Percentiles rank a stretch among this genome's conserved stretches.
Conservation (phyloP, 1,140 invertebrate species). For the Melitaea cinxia region DNA sequence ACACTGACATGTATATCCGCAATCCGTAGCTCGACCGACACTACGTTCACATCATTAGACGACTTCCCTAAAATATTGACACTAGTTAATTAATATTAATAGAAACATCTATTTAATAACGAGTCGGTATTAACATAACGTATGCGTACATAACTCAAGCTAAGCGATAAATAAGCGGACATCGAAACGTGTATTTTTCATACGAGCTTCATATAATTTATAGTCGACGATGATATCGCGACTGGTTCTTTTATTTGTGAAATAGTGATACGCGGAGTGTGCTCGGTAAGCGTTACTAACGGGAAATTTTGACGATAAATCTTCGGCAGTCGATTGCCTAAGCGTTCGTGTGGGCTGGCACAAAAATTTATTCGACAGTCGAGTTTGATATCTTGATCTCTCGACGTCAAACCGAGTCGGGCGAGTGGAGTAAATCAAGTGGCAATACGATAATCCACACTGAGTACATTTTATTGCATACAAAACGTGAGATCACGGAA, state of each 20-base stretch:
- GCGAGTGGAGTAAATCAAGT: slow-evolving; percentile 47
- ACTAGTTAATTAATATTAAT: slow-evolving; percentile 65
- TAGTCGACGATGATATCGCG: slow-evolving; percentile 79
- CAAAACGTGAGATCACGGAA: slow-evolving; percentile 42
- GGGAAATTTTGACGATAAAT: slow-evolving; percentile 81
- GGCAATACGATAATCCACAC: slow-evolving; percentile 48
- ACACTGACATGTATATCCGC: slow-evolving; percentile 32
- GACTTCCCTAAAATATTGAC: slow-evolving; percentile 36
- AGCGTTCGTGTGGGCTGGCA: slow-evolving; percentile 75
- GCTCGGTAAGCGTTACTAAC: slow-evolving; percentile 79
- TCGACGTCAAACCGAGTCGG: slow-evolving; percentile 56
- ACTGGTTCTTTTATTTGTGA: slow-evolving; percentile 81
- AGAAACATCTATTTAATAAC: slow-evolving; percentile 59
- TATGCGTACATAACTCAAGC: slow-evolving; percentile 71
- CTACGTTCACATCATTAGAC: slow-evolving; percentile 3
- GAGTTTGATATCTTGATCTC: slow-evolving; percentile 77
- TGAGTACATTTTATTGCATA: slow-evolving; percentile 36
- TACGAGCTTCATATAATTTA: slow-evolving; percentile 79
- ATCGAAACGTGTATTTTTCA: slow-evolving; percentile 78
- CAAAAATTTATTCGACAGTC: slow-evolving; percentile 77
- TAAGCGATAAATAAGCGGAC: slow-evolving; percentile 78
- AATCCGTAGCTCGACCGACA: too few species aligned
- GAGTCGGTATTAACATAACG: slow-evolving; percentile 63
- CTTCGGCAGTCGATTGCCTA: slow-evolving; percentile 78
- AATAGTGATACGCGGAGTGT: slow-evolving; percentile 80